A percentile compares a stretch with the other conserved stretches of the same genome.
Evolutionary conservation across 2,888 invertebrate genomes (phyloP).

Genomic region (Apocheima hispidaria): DNA sequence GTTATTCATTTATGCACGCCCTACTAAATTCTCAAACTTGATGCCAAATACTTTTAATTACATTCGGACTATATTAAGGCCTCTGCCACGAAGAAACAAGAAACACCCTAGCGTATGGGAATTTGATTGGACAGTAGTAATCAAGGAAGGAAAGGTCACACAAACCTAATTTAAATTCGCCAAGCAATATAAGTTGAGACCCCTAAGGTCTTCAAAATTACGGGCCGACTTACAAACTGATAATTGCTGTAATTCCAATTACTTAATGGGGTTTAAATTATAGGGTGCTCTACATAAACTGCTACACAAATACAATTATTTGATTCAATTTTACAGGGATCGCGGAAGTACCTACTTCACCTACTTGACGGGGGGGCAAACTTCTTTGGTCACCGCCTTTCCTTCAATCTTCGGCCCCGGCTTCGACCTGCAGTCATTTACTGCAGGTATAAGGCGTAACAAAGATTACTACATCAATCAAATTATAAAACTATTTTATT

Average conservation of each 20-base stretch:
- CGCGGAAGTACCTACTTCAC: too few species aligned
- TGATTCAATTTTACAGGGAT: background rate
- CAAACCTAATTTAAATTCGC: conserved; percentile 60
- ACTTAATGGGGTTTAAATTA: conserved; percentile 24
- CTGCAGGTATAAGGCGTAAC: too few species aligned
- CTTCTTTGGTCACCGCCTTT: too few species aligned
- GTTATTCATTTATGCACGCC: background rate
- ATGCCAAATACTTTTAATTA: conserved; percentile 13
- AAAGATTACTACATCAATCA: too few species aligned
- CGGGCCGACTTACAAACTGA: conserved; percentile 30
- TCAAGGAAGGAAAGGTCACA: conserved; percentile 33
- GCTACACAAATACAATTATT: background rate
- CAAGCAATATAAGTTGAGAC: conserved; percentile 64
- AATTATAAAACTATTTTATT: too few species aligned
- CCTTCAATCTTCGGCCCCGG: too few species aligned
- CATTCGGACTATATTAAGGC: conserved; percentile 7
- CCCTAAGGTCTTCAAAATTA: conserved; percentile 54
- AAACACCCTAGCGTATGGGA: conserved; percentile 32
- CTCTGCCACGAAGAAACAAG: conserved; percentile 22
- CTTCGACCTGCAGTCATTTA: too few species aligned
- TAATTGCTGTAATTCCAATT: conserved; percentile 36
- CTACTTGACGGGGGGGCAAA: too few species aligned
- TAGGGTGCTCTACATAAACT: background rate
- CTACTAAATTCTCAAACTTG: conserved; percentile 1
- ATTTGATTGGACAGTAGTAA: conserved; percentile 47